Conservation (phyloP, 2,797 vertebrate species). For the Petrocephalus schoutedeni region DNA sequence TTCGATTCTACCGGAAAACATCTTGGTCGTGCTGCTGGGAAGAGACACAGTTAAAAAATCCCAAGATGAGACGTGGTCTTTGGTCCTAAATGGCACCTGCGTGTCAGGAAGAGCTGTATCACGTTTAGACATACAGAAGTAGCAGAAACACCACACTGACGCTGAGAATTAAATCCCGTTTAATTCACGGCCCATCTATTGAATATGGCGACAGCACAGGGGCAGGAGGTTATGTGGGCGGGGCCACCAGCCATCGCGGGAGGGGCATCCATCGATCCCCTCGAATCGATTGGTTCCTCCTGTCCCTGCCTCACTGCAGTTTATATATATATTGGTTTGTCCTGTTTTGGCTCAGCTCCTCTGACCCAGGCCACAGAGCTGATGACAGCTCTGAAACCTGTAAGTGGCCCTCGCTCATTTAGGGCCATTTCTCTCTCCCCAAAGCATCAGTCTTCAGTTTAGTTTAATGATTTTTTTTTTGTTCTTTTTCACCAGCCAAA, state of each 20-base stretch:
- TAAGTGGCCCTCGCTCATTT: background rate
- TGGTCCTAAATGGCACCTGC: background rate
- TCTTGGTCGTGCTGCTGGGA: background rate
- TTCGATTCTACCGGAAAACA: background rate
- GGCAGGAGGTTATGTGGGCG: background rate
- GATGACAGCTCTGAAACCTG: background rate
- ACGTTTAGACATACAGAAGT: background rate
- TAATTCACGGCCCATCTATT: background rate
- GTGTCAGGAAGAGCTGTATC: background rate
- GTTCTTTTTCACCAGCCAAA: background rate
- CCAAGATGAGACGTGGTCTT: background rate
- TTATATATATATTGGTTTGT: background rate
- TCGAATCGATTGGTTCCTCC: background rate
- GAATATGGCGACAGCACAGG: background rate
- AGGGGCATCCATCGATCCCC: background rate
- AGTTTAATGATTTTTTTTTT: background rate
- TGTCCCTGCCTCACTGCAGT: background rate
- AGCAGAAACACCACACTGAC: background rate
- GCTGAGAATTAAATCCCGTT: background rate
- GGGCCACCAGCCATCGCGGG: background rate
- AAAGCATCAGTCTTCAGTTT: background rate
- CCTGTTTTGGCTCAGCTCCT: background rate
- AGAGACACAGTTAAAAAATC: background rate
- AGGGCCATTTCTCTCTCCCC: background rate
- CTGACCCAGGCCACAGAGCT: background rate